phyloP scores from a whole-genome alignment of 2,113 vertebrate species.

The Tretioscincus oriximinensis region DNA sequence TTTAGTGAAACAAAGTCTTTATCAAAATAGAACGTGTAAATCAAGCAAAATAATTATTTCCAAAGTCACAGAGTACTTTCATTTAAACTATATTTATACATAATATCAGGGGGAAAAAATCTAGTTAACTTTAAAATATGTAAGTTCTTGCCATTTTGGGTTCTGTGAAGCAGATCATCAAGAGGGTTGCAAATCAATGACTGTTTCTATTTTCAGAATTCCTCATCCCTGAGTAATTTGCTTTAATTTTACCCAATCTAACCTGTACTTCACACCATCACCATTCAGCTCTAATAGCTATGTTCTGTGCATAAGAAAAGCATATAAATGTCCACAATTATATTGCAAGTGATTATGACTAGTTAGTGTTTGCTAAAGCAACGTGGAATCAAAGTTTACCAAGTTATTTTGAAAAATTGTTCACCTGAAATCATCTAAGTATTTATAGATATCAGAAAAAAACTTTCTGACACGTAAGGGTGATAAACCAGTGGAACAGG shows the following conservation, averaged over 20 bases:
- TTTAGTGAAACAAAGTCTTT: conserved; percentile 60
- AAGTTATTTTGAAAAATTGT: conserved; percentile 76
- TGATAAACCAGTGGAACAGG: too few relatives aligned
- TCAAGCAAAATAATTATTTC: conserved; percentile 73
- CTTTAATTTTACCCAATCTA: conserved; percentile 98
- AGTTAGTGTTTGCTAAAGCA: conserved; percentile 84
- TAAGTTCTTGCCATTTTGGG: conserved; percentile 83
- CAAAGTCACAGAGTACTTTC: conserved; percentile 66
- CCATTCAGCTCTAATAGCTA: conserved; percentile 91
- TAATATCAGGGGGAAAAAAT: conserved; percentile 74
- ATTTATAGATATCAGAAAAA: conserved; percentile 59
- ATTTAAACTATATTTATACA: conserved; percentile 80
- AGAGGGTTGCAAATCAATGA: conserved; percentile 87
- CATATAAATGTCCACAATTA: conserved; percentile 97
- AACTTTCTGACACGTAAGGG: too few relatives aligned
- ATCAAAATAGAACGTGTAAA: conserved; percentile 46
- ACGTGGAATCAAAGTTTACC: conserved; percentile 82
- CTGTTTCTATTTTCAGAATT: conserved; percentile 87
- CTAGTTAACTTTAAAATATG: conserved; percentile 86
- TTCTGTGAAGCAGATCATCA: conserved; percentile 88
- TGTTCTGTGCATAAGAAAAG: conserved; percentile 87
- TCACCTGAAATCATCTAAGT: conserved; percentile 75
- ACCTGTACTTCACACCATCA: conserved; percentile 90
- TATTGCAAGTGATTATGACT: conserved; percentile 88
- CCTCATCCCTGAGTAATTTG: conserved; percentile 93